Base-by-base conservation (phyloP, 2,113 vertebrate genomes). In the Xiphorhynchus elegans region DNA sequence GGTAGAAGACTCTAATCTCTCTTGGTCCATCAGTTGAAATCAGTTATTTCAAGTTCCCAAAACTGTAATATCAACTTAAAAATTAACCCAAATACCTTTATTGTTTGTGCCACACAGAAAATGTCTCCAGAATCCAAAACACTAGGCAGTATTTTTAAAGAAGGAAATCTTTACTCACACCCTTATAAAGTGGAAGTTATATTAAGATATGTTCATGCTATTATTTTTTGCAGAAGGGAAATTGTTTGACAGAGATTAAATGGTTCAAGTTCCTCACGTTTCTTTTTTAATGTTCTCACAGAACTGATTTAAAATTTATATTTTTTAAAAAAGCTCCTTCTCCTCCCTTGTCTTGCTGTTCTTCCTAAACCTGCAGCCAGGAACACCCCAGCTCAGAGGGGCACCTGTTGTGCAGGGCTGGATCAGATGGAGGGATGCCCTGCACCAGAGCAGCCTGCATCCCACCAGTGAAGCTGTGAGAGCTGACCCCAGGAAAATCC, bases 361-460 rank as follows among this genome's bases (percentile, higher is more conserved):
- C 35, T 46, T 83, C 17, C 72, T 10, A 2, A n/a, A 13, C 16
- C 8, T 46, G 72, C 49, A 83, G 53, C 35, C 35, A 72, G 84
- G 62, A 40, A 10, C 7, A 17, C 33, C 42, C 35, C 35, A 35
- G 44, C n/a, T 75, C 3, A 1, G 69, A 62, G 46, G n/a, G 24
- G 50, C 49, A 10, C 26, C 53, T 28, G 58, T 12, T 44, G 37
- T n/a, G 58, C 58, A 21, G 64, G 37, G 35, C n/a, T 79, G 60
- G 67, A 19, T 83, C 19, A 60, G 47, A 28, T 47, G 53, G 58
- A 42, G 52, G 62, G 56, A 35, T 9, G 35, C 35, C 28, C 44
- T 60, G 63, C 40, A 35, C 0, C 12, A 0, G 60, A 9, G 69
- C 47, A 24, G 52, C 16, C 1, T 35, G 58, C 1, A 0, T 81